Evolutionary conservation across 2,888 invertebrate genomes (phyloP).

Genomic region (Drosophila formosana): DNA sequence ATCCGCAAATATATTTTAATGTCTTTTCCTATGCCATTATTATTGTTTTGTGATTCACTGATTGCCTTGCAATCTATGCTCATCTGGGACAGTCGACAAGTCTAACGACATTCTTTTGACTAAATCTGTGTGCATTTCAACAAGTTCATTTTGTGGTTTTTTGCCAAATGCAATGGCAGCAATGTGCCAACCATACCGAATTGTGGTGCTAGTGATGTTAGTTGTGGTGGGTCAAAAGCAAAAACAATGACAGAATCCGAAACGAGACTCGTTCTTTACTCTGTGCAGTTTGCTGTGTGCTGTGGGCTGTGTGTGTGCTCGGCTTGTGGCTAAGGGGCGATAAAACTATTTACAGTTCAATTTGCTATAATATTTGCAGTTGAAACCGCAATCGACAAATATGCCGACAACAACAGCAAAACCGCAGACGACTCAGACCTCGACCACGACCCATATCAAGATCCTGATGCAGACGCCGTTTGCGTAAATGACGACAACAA

Average conservation of each 20-base stretch:
- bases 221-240: slow-evolving; percentile 37
- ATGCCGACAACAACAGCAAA: slow-evolving; percentile 57
- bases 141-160: slow-evolving; percentile 67
- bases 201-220: neutral
- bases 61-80: neutral
- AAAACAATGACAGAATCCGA: slow-evolving; percentile 49
- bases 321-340: slow-evolving; percentile 69
- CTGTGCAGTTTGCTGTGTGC: neutral
- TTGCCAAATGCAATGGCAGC: slow-evolving; percentile 31
- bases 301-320: slow-evolving; percentile 6
- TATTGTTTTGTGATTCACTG: slow-evolving; percentile 12
- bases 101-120: slow-evolving; percentile 54
- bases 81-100: neutral
- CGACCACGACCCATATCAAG: slow-evolving; percentile 9
- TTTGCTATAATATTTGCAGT: slow-evolving; percentile 79
- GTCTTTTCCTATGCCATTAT: neutral
- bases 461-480: slow-evolving; percentile 5
- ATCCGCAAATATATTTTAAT: too few relatives aligned
- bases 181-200: slow-evolving; percentile 24
- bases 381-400: slow-evolving; percentile 75
- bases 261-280: neutral
- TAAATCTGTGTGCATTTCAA: slow-evolving; percentile 71
- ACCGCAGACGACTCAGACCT: slow-evolving; percentile 38
- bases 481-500: slow-evolving; percentile 48
- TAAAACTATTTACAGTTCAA: slow-evolving; percentile 81